These are phyloP conservation scores for Dendrocincla tyrannina DNA, from an alignment of 2,797 vertebrate genomes.

Conservation along the genomic window DNA sequence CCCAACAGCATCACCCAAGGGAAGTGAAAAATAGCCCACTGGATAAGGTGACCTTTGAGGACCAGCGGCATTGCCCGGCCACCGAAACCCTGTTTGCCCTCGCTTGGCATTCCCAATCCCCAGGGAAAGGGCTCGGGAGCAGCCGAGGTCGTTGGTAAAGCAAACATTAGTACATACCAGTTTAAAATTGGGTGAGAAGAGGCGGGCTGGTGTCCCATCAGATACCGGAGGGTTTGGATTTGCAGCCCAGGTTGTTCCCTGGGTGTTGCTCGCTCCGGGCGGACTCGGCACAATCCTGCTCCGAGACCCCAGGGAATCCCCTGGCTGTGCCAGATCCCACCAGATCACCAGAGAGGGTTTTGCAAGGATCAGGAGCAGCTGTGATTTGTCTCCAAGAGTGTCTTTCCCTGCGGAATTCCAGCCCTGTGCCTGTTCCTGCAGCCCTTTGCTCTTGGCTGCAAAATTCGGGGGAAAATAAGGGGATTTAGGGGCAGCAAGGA, in stretches of 20 bases:
- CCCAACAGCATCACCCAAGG: not conserved
- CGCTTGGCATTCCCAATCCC: not conserved
- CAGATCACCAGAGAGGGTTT: fast-evolving
- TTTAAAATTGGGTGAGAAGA: constrained; percentile 43
- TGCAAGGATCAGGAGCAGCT: not conserved
- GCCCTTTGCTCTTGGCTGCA: not conserved
- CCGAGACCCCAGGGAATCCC: not conserved
- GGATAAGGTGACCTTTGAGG: not conserved
- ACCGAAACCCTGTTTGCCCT: not conserved
- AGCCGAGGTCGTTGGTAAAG: constrained; percentile 2
- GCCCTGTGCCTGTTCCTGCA: not conserved
- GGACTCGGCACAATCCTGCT: not conserved
- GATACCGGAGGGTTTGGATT: not conserved
- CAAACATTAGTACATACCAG: not conserved
- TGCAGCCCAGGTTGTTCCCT: not conserved
- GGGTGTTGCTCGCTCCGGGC: not conserved
- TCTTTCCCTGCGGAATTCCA: fast-evolving
- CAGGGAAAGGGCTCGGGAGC: not conserved
- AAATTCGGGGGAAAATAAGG: not conserved
- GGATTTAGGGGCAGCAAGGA: not conserved
- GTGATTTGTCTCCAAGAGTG: fast-evolving
- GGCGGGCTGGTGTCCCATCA: constrained; percentile 36
- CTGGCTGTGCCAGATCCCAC: fast-evolving
- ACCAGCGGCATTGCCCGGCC: fast-evolving
- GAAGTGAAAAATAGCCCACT: fast-evolving